These are phyloP conservation scores for Zoroaster sp. DNA, from an alignment of 53 echinoderm and acorn worm species.

Conservation along the genomic window DNA sequence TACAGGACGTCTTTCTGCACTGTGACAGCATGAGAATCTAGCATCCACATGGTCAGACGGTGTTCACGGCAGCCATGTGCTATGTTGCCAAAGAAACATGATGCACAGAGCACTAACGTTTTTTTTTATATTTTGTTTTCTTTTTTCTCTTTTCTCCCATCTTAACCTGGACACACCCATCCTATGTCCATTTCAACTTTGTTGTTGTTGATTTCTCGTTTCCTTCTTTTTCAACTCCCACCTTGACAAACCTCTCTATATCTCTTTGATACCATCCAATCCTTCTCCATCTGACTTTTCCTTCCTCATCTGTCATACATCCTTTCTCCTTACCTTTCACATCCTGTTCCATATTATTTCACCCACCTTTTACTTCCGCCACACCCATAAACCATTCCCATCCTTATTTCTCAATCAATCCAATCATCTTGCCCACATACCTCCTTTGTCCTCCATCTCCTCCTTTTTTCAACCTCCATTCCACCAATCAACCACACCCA, in stretches of 20 bases:
- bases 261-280: background rate
- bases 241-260: background rate
- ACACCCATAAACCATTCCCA: background rate
- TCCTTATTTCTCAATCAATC: background rate
- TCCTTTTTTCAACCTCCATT: background rate
- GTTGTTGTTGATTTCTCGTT: background rate
- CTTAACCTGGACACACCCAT: background rate
- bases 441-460: background rate
- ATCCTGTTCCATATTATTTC: background rate
- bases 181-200: background rate
- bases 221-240: background rate
- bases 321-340: background rate
- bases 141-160: slow-evolving; percentile 1
- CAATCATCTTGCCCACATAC: too few species aligned
- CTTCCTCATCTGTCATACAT: background rate
- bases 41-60: background rate
- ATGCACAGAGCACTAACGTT: slow-evolving; percentile 48
- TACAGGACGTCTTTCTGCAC: background rate
- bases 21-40: slow-evolving; percentile 6
- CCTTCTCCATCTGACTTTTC: background rate
- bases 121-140: slow-evolving; percentile 5
- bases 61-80: background rate
- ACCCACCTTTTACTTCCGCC: background rate
- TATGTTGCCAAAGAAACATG: slow-evolving; percentile 24
- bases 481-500: background rate